phyloP scores from a whole-genome alignment of 2,113 vertebrate genomes.

The Aphelocoma coerulescens region DNA sequence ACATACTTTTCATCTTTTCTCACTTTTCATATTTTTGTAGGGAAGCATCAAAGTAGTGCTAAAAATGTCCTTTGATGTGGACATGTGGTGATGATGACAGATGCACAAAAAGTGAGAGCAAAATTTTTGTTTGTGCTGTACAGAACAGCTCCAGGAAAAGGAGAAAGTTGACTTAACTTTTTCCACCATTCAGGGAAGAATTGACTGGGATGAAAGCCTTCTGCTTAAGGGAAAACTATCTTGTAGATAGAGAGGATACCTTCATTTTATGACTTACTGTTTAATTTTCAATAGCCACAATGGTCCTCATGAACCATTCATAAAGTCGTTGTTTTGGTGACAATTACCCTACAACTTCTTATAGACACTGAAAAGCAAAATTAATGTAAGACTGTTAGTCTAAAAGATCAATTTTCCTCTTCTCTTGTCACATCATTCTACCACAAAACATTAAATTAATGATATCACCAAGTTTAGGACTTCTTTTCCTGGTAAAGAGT shows the following conservation, averaged over 20 bases:
- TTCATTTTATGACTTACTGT: not conserved
- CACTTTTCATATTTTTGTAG: not conserved
- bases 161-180: not conserved
- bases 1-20: not conserved
- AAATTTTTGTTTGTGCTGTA: not conserved
- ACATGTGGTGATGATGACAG: not conserved
- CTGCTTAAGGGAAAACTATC: not conserved
- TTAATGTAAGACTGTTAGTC: not conserved
- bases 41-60: not conserved
- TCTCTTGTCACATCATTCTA: not conserved
- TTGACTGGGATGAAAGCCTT: not conserved
- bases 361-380: not conserved
- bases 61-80: not conserved
- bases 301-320: not conserved
- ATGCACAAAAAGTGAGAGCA: not conserved
- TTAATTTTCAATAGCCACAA: not conserved
- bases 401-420: not conserved
- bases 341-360: not conserved
- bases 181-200: not conserved
- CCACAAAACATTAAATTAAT: not conserved
- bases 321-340: not conserved
- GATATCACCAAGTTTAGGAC: not conserved
- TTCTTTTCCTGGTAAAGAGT: not conserved
- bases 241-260: not conserved
- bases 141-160: not conserved